Evolutionary conservation across 2,113 vertebrate species (phyloP).

Genomic region (Hemiprocne comata): DNA sequence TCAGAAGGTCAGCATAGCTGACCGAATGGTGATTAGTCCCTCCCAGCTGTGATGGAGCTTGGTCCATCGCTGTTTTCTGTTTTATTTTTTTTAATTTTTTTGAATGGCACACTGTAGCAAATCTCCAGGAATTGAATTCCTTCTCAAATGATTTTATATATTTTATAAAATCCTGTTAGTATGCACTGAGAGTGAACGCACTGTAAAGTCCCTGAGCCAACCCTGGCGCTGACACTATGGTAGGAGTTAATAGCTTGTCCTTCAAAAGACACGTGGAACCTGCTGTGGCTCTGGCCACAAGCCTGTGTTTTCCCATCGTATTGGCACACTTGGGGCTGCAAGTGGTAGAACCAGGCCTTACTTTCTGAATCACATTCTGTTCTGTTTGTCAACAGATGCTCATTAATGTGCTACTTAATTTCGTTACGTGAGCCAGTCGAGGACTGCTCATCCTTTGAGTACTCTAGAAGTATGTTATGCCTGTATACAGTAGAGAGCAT

Average conservation of each 20-base stretch:
- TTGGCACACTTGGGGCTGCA: conserved; percentile 51
- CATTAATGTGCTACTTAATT: conserved; percentile 42
- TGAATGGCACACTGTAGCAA: conserved; percentile 49
- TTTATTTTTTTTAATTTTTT: neutral
- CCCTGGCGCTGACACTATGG: neutral
- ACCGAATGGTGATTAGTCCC: neutral
- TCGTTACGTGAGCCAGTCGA: neutral
- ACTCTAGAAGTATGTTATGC: conserved; percentile 23
- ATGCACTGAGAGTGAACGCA: conserved; percentile 66
- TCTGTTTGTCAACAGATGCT: conserved; percentile 66
- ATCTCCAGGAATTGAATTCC: conserved; percentile 41
- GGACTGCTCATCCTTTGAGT: conserved; percentile 49
- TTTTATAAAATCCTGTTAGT: conserved; percentile 50
- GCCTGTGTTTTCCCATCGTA: neutral
- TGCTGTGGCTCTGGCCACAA: neutral
- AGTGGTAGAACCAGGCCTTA: conserved; percentile 74
- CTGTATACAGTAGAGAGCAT: conserved; percentile 21
- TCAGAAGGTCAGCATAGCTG: conserved; percentile 24
- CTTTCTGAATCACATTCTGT: conserved; percentile 64
- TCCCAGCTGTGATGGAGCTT: conserved; percentile 10
- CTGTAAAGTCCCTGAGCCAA: conserved; percentile 26
- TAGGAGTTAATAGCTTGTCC: neutral
- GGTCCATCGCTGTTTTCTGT: neutral
- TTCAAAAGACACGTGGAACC: neutral
- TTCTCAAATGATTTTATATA: conserved; percentile 44